These are phyloP conservation scores for Atethmia centrago DNA, from an alignment of 2,888 invertebrate species.

Conservation along the genomic window DNA sequence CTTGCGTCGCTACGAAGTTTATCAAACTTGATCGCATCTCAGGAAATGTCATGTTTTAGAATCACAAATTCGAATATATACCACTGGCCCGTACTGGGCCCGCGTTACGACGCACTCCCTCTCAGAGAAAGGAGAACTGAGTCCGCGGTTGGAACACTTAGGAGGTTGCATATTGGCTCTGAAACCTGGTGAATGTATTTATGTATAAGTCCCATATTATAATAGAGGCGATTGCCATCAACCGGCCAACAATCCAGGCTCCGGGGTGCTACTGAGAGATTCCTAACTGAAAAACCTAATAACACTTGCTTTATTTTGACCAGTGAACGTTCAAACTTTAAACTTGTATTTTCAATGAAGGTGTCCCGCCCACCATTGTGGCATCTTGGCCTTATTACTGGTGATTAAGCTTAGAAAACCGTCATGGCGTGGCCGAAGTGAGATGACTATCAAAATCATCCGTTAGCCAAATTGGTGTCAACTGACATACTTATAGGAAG, in stretches of 20 bases:
- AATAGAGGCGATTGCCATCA: not conserved
- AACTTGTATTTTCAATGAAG: not conserved
- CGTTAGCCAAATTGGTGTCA: constrained; percentile 50
- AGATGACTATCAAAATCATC: constrained; percentile 50
- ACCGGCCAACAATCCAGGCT: not conserved
- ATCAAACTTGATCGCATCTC: constrained; percentile 26
- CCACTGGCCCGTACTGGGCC: no score
- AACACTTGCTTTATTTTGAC: not conserved
- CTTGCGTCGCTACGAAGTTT: constrained; percentile 7
- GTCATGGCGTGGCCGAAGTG: constrained; percentile 21
- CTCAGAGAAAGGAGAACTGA: no score
- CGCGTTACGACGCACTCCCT: not conserved
- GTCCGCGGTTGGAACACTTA: no score
- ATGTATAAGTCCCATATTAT: not conserved
- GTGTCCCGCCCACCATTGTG: constrained; percentile 52
- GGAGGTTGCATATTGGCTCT: not conserved
- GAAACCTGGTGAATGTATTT: not conserved
- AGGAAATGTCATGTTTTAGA: not conserved
- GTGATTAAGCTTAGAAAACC: constrained; percentile 45
- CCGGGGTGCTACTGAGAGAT: not conserved
- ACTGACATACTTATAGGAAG: constrained; percentile 1
- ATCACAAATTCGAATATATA: not conserved
- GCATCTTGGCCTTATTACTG: constrained; percentile 36
- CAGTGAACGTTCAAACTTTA: constrained; percentile 7
- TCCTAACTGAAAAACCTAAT: not conserved